Conservation (phyloP, 2,888 invertebrate genomes). For the Coronaproctus castanopsis region DNA sequence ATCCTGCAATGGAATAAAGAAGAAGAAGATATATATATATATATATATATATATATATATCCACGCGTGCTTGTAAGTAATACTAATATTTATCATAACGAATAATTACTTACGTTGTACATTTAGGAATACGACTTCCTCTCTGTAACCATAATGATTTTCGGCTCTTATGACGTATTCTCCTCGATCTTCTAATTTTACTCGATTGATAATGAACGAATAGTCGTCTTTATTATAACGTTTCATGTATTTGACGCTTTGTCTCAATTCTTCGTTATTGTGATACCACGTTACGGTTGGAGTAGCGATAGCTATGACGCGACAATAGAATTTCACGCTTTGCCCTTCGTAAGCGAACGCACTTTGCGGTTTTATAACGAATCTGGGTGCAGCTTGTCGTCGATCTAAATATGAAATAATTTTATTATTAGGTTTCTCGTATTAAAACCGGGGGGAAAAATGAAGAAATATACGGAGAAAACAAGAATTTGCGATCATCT, state of each 20-base stretch:
- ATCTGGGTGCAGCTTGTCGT: constrained; percentile 91
- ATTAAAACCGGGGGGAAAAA: not conserved
- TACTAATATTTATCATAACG: no score
- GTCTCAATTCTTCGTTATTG: constrained; percentile 77
- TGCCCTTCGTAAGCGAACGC: constrained; percentile 95
- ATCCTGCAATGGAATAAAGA: no score
- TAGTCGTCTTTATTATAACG: constrained; percentile 89
- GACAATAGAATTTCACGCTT: constrained; percentile 90
- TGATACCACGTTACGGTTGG: constrained; percentile 91
- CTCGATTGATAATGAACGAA: constrained; percentile 91
- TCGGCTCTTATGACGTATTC: constrained; percentile 93
- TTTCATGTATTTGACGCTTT: constrained; percentile 99
- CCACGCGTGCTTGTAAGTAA: no score
- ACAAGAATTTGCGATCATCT: no score
- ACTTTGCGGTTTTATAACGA: constrained; percentile 88
- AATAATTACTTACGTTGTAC: constrained; percentile 87
- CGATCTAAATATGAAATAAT: constrained; percentile 54
- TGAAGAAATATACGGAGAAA: no score
- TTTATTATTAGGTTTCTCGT: constrained; percentile 3
- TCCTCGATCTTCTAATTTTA: constrained; percentile 84
- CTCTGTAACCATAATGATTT: constrained; percentile 86
- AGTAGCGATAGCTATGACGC: constrained; percentile 82
- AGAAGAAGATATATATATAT: no score
- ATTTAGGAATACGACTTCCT: constrained; percentile 90
- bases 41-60: no score